A percentile compares a stretch with the other conserved stretches of the same genome.
Conservation (phyloP, 2,797 vertebrate species). For the Catostomus latipinnis region DNA sequence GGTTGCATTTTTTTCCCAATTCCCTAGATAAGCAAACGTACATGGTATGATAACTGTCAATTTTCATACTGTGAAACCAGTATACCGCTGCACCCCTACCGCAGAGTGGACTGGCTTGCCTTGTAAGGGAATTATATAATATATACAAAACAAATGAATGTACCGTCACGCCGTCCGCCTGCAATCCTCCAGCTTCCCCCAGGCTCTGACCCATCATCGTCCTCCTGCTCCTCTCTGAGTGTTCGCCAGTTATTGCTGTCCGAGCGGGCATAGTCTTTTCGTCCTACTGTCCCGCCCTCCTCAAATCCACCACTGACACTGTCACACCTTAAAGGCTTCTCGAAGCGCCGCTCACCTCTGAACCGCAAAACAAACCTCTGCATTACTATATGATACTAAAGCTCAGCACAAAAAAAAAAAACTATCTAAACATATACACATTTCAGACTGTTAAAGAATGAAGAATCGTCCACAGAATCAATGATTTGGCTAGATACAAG, state of each 20-base stretch:
- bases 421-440: not conserved
- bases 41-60: too few species aligned
- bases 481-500: not conserved
- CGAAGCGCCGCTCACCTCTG: conserved; percentile 91
- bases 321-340: conserved; percentile 88
- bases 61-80: too few species aligned
- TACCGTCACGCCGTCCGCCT: conserved; percentile 81
- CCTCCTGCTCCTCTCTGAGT: conserved; percentile 87
- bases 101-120: too few species aligned
- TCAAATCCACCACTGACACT: conserved; percentile 86
- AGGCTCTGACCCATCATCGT: conserved; percentile 76
- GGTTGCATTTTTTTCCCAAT: too few species aligned
- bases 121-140: too few species aligned
- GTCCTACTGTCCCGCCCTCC: conserved; percentile 71
- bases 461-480: not conserved
- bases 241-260: conserved; percentile 95
- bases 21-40: too few species aligned
- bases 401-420: not conserved
- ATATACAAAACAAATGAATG: not conserved
- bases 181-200: conserved; percentile 82
- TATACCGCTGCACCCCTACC: too few species aligned
- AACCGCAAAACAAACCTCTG: not conserved
- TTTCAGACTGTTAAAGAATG: not conserved
- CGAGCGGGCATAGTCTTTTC: conserved; percentile 89
- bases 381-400: not conserved